Base-by-base conservation (phyloP, 2,113 vertebrate genomes). In the Callionymus lyra region DNA sequence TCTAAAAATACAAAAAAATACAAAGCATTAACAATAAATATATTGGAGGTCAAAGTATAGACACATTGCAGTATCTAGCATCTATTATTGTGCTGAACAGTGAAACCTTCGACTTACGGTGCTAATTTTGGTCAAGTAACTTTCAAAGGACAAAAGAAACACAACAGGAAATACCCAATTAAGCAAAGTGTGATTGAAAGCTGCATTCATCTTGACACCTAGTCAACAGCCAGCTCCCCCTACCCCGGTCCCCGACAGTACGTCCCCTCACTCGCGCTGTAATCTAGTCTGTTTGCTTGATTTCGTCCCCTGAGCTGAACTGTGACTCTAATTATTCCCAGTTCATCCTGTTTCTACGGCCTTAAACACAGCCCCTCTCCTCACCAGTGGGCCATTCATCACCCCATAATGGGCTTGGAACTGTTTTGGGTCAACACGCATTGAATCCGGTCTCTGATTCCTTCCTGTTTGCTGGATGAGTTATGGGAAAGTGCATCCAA, bases 381-480 rank as follows among this genome's bases (percentile, higher is more conserved):
- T 27, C 44, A 41, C 51, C 51, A 45, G 43, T 60, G 56, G 64
- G 60, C 72, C 64, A 80, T 80, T 77, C 72, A 74, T 85, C 75
- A 82, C 63, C 50, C 36, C 41, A 50, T 73, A 75, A 82, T 73
- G 65, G 59, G 68, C 65, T 51, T 32, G 46, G 54, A 70, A 64
- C 62, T 63, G 68, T 75, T 82, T 80, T 68, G 57, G 70, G 67
- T 78, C 65, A 62, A 50, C 58, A 69, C 31, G 18, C 41, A 68
- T 71, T 45, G 48, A 64, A 68, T 77, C 70, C 44, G 35, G 40
- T 65, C 61, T 63, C 64, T 56, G 54, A 61, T 78, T 69, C 53
- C 63, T 74, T 77, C 70, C 65, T 76, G 65, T 73, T 74, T 58
- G 63, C 59, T 49, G 57, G 59, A 72, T 76, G 73, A 80, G 39